A percentile compares a stretch with the other conserved stretches of the same genome.
Conservation (phyloP, 92 coral and sea anemone species). For the Heliopora coerulea region DNA sequence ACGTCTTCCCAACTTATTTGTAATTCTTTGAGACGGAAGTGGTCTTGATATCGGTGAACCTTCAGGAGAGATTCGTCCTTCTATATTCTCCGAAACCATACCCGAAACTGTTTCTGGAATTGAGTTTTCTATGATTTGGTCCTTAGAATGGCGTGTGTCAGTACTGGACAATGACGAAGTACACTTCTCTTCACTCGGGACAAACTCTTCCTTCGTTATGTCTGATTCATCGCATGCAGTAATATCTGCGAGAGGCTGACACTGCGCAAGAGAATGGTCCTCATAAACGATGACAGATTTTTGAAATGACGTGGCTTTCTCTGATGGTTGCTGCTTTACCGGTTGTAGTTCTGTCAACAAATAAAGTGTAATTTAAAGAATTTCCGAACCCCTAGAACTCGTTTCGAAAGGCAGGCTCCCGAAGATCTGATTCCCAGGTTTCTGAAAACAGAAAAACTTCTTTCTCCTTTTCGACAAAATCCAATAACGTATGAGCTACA, state of each 20-base stretch:
- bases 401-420: no score
- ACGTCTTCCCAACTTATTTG: slow-evolving; percentile 12
- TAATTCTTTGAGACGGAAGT: background rate
- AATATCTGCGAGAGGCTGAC: no score
- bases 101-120: slow-evolving; percentile 5
- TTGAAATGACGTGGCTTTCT: no score
- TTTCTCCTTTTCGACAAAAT: no score
- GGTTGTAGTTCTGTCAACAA: background rate
- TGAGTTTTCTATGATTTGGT: no score
- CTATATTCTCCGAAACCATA: background rate
- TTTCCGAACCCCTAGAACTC: no score
- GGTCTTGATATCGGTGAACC: background rate
- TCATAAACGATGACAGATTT: no score
- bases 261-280: no score
- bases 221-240: background rate
- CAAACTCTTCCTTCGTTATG: background rate
- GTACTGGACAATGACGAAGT: background rate
- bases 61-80: background rate
- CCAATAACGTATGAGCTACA: no score
- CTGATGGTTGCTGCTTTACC: background rate
- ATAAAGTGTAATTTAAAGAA: background rate
- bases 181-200: background rate
- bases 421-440: no score
- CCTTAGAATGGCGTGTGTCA: background rate
- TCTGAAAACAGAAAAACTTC: no score